phyloP scores from a whole-genome alignment of 2,113 vertebrate genomes.

The Brachyhypopomus gauderio region DNA sequence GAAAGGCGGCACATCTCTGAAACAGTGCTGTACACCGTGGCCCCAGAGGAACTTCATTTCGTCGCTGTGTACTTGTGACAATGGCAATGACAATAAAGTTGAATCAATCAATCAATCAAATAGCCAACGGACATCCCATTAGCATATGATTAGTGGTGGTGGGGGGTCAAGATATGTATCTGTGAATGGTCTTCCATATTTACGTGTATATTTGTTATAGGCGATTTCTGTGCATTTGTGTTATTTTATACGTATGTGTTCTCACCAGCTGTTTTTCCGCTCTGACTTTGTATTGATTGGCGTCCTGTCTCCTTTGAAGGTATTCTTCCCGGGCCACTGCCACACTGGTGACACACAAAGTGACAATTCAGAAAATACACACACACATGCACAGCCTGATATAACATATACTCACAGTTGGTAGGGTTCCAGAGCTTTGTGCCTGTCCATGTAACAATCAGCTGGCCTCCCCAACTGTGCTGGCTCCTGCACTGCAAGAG shows the following conservation, averaged over 20 bases:
- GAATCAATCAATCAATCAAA: too few species aligned
- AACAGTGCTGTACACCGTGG: too few species aligned
- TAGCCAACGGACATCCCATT: too few species aligned
- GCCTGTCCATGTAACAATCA: constrained; percentile 54
- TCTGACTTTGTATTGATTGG: constrained; percentile 86
- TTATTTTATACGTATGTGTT: not conserved
- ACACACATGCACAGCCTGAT: not conserved
- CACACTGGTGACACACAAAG: constrained; percentile 68
- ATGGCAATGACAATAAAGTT: too few species aligned
- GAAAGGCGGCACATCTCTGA: too few species aligned
- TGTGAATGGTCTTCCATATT: not conserved
- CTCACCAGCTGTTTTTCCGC: constrained; percentile 90
- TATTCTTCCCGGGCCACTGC: constrained; percentile 77
- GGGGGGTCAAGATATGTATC: too few species aligned
- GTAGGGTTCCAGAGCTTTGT: constrained; percentile 54
- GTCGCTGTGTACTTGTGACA: too few species aligned
- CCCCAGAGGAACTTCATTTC: too few species aligned
- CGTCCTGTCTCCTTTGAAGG: constrained; percentile 83
- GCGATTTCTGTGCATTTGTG: not conserved
- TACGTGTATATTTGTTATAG: too few species aligned
- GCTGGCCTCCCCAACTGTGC: not conserved
- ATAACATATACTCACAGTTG: constrained; percentile 63
- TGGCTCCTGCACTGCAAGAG: constrained; percentile 11
- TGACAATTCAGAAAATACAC: constrained; percentile 21
- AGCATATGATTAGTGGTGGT: too few species aligned